A percentile compares a stretch with the other conserved stretches of the same genome.
Conservation (phyloP, 1,140 invertebrate genomes). For the Drosophila sechellia region DNA sequence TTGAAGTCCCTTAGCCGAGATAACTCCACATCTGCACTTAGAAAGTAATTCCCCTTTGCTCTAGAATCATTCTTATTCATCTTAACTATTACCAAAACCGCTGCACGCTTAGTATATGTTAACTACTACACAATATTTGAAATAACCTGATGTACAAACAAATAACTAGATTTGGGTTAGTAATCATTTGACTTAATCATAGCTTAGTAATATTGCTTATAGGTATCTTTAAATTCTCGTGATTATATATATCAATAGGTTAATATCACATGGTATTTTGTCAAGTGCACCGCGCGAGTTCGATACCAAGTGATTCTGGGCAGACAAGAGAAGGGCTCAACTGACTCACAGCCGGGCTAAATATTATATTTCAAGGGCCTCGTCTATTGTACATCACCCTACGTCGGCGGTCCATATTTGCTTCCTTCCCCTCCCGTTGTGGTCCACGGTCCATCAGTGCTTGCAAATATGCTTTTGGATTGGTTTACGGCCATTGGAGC, state of each 20-base stretch:
- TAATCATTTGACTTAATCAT: too few relatives aligned
- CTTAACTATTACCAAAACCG: neutral
- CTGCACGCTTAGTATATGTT: too few relatives aligned
- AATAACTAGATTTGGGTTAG: too few relatives aligned
- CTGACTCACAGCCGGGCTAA: constrained; percentile 47
- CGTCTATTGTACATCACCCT: constrained; percentile 43
- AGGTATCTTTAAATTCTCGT: too few relatives aligned
- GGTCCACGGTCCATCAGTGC: constrained; percentile 69
- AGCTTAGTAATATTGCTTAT: too few relatives aligned
- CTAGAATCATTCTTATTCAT: neutral
- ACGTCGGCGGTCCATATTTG: neutral
- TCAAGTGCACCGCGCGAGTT: constrained; percentile 41
- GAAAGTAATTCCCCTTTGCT: neutral
- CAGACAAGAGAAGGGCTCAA: constrained; percentile 42
- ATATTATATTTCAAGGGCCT: constrained; percentile 73
- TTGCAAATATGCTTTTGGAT: constrained; percentile 82
- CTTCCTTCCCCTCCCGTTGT: constrained; percentile 12
- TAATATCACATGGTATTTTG: neutral
- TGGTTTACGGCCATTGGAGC: constrained; percentile 77
- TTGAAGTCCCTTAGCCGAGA: constrained; percentile 8
- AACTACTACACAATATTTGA: too few relatives aligned
- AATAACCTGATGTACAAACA: too few relatives aligned
- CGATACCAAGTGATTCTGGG: constrained; percentile 61
- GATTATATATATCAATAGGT: neutral
- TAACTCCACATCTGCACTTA: constrained; percentile 20